Evolutionary conservation across 2,888 invertebrate genomes (phyloP).

Genomic region (Hyppa rectilinea): DNA sequence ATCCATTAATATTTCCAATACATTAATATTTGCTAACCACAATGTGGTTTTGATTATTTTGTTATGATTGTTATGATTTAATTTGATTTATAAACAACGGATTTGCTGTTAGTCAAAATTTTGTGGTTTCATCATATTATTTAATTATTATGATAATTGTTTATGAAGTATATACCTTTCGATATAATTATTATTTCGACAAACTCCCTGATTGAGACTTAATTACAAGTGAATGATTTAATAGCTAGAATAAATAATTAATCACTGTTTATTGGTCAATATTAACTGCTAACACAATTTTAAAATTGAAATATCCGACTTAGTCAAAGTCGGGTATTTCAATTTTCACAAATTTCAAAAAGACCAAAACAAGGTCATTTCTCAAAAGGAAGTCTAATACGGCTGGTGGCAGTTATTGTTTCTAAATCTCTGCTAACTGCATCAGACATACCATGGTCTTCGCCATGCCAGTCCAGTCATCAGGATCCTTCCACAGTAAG

Average conservation of each 20-base stretch:
- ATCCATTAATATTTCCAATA: conserved; percentile 40
- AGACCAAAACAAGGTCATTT: too few relatives aligned
- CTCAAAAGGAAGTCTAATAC: too few relatives aligned
- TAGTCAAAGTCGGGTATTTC: too few relatives aligned
- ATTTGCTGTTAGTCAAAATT: not conserved
- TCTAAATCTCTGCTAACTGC: too few relatives aligned
- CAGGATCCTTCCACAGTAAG: too few relatives aligned
- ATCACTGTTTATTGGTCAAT: not conserved
- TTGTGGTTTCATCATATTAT: not conserved
- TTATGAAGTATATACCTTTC: not conserved
- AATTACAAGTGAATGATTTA: not conserved
- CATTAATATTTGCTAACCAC: conserved; percentile 35
- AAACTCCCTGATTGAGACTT: too few relatives aligned
- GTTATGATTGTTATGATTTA: conserved; percentile 1
- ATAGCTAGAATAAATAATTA: not conserved
- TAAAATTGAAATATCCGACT: too few relatives aligned
- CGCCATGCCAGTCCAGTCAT: too few relatives aligned
- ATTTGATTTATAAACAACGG: conserved; percentile 6
- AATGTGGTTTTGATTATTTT: conserved; percentile 26
- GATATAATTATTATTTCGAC: not conserved
- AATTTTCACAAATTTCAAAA: too few relatives aligned
- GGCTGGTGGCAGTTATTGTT: too few relatives aligned
- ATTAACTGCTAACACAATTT: too few relatives aligned
- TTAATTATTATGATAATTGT: not conserved
- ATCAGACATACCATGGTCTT: too few relatives aligned